phyloP scores from a whole-genome alignment of 2,888 invertebrate species.

The Harpalus rufipes region DNA sequence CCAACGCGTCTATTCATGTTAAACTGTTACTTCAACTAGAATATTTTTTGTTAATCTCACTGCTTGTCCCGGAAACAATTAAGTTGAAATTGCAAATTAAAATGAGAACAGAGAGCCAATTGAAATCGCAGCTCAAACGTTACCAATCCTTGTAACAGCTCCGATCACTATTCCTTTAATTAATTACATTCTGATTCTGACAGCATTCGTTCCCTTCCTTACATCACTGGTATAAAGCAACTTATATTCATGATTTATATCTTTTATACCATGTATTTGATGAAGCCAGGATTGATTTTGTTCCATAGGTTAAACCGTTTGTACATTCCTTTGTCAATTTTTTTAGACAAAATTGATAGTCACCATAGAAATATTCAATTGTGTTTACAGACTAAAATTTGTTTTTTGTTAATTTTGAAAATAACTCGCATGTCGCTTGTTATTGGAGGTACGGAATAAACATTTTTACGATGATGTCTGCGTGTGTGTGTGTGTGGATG shows the following conservation, averaged over 20 bases:
- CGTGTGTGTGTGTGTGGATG: too few relatives aligned
- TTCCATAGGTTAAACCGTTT: too few relatives aligned
- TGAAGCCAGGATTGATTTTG: too few relatives aligned
- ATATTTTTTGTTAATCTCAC: background rate
- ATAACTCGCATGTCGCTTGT: too few relatives aligned
- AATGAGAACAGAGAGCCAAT: background rate
- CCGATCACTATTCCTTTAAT: background rate
- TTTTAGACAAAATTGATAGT: too few relatives aligned
- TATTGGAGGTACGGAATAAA: too few relatives aligned
- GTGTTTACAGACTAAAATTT: too few relatives aligned
- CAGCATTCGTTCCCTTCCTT: background rate
- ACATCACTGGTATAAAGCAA: background rate
- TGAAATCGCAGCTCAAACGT: background rate
- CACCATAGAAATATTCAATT: too few relatives aligned
- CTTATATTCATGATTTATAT: background rate
- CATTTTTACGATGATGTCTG: too few relatives aligned
- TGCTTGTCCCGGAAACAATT: background rate
- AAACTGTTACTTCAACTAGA: background rate
- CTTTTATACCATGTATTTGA: too few relatives aligned
- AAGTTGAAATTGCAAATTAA: background rate
- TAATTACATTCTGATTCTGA: conserved; percentile 3
- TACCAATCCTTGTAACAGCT: background rate
- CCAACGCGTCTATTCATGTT: background rate
- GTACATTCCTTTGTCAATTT: too few relatives aligned
- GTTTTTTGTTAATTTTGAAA: too few relatives aligned